Evolutionary conservation across 1,140 invertebrate genomes (phyloP), one percentile per base, ranked within the genome.

Genomic region (Orchesella cincta): DNA sequence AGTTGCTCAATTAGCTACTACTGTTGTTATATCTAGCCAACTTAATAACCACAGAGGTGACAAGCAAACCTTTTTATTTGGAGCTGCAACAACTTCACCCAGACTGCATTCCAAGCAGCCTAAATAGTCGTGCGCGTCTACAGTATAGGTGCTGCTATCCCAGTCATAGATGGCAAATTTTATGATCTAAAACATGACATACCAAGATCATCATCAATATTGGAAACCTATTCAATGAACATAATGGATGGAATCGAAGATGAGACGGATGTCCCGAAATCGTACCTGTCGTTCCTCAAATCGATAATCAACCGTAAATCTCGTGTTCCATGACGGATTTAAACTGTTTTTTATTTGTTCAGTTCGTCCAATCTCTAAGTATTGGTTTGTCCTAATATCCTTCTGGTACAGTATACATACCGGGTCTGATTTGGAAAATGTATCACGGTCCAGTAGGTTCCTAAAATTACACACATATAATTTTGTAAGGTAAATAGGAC

Each of bases 281-380:
- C 29, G 70, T 75, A 83, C 81, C 62, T 84, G 83, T 77, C 82
- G 78, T 83, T 88, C 86, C 83, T 90, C 89, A 85, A 90, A 90
- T 76, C 84, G 86, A 79, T 89, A 89, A 64, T 88, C 84, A 16
- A 89, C 78, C 1, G 85, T 80, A 82, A 89, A 87, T 81, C 87
- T 88, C 74, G 86, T 87, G 3, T 85, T 85, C 86, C 88, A 89
- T 75, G 87, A 84, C 34, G 88, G 88, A 83, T 88, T 88, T 54
- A 89, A 81, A 80, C 85, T 87, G 83, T 89, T 88, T 82, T 85
- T 85, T 20, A 89, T 85, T 35, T 84, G 84, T 82, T 89, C 88
- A 26, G 88, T 89, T 57, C 88, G 80, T 28, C 88, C 88, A 78
- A 88, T 81, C 78, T 86, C 85, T 26, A 73, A 23, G 35, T 71